phyloP scores from a whole-genome alignment of 92 coral and sea anemone species.

The Bergia sp. region DNA sequence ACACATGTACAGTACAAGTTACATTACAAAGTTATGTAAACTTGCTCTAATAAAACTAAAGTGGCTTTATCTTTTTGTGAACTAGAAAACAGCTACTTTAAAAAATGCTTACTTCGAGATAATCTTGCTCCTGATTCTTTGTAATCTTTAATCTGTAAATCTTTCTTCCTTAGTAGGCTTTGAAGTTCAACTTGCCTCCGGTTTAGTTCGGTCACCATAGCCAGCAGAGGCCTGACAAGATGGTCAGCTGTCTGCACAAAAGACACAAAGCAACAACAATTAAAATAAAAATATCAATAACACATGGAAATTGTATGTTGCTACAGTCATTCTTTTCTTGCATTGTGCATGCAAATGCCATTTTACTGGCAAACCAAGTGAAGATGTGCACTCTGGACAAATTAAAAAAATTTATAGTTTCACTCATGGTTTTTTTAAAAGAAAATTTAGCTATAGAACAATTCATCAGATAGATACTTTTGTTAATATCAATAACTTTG shows the following conservation, averaged over 20 bases:
- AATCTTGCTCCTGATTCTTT: conserved; percentile 84
- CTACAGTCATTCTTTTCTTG: too few species aligned
- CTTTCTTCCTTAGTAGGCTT: conserved; percentile 76
- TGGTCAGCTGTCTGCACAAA: conserved; percentile 63
- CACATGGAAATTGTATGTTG: too few species aligned
- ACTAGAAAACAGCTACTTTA: not conserved
- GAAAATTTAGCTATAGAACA: too few species aligned
- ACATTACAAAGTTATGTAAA: not conserved
- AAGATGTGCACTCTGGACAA: too few species aligned
- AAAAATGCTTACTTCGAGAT: conserved; percentile 74
- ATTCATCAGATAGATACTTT: too few species aligned
- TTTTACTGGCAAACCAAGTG: too few species aligned
- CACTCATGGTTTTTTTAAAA: too few species aligned
- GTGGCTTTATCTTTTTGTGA: not conserved
- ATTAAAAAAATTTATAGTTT: too few species aligned
- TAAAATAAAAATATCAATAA: not conserved
- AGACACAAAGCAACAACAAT: not conserved
- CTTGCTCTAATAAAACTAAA: not conserved
- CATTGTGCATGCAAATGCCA: too few species aligned
- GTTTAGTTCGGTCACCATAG: conserved; percentile 85
- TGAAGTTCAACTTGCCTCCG: conserved; percentile 83
- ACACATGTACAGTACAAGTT: not conserved
- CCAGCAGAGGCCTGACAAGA: conserved; percentile 77
- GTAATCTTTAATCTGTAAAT: conserved; percentile 82
- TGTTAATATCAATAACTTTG: too few species aligned